Conservation (phyloP, 2,113 vertebrate species). For the Aldabrachelys gigantea region DNA sequence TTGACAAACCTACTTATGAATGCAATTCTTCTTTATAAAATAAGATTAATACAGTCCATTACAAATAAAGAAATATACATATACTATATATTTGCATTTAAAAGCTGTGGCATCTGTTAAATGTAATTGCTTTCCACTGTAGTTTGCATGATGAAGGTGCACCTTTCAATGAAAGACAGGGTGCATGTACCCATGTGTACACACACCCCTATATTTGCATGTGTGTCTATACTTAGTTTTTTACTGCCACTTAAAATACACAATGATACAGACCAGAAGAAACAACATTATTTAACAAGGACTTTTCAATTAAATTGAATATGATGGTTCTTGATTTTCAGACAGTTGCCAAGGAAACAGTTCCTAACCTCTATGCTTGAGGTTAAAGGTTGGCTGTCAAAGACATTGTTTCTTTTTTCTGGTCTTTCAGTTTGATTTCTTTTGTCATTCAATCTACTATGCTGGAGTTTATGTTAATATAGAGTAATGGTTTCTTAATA, state of each 20-base stretch:
- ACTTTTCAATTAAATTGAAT: slow-evolving; percentile 24
- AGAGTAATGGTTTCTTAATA: not conserved
- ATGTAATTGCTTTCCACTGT: not conserved
- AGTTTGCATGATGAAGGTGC: not conserved
- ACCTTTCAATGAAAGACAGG: not conserved
- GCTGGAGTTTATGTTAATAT: not conserved
- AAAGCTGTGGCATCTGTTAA: not conserved
- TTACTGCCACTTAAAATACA: slow-evolving; percentile 24
- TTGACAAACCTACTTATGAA: not conserved
- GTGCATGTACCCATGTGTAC: not conserved
- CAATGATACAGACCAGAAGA: not conserved
- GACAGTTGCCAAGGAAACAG: slow-evolving; percentile 56
- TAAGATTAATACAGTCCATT: not conserved
- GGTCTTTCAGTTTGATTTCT: slow-evolving; percentile 2
- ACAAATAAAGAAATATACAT: not conserved
- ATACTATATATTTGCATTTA: not conserved
- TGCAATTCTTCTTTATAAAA: not conserved
- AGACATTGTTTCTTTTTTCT: not conserved
- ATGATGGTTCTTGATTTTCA: slow-evolving; percentile 13
- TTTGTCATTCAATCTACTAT: slow-evolving; percentile 17
- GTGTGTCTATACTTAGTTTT: not conserved
- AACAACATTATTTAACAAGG: not conserved
- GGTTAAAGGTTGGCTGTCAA: slow-evolving; percentile 32
- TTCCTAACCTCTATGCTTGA: slow-evolving; percentile 11
- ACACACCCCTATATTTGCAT: not conserved